Percentiles rank a stretch among this genome's conserved stretches.
These are phyloP conservation scores for Lithophane semibrunnea DNA, from an alignment of 2,888 invertebrate genomes.

Conservation along the genomic window DNA sequence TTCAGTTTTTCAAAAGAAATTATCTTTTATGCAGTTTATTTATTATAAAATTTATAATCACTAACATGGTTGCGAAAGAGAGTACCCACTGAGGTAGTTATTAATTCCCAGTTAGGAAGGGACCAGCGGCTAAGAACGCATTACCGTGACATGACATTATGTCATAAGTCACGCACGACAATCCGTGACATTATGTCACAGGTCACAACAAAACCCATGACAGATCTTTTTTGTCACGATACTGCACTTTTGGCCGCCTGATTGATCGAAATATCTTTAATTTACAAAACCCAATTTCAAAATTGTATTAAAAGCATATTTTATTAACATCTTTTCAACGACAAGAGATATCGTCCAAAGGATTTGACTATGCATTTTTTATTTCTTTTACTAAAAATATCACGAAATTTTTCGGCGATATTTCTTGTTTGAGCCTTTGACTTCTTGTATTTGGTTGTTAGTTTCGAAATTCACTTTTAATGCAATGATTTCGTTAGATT, in stretches of 20 bases:
- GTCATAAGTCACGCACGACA: conserved; percentile 3
- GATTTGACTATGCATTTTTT: conserved; percentile 33
- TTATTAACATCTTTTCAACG: conserved; percentile 7
- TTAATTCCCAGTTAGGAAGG: conserved; percentile 39
- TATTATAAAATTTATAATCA: conserved; percentile 27
- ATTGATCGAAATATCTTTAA: conserved; percentile 38
- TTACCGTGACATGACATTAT: conserved; percentile 11
- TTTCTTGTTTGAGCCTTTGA: conserved; percentile 17
- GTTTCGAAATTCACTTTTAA: not conserved
- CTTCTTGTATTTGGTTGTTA: not conserved
- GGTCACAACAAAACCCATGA: not conserved
- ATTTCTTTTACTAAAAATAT: conserved; percentile 12
- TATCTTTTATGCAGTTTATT: conserved; percentile 3
- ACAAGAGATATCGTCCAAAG: conserved; percentile 45
- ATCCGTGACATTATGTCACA: conserved; percentile 1
- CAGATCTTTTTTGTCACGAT: not conserved
- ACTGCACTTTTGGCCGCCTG: conserved; percentile 9
- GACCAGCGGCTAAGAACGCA: conserved; percentile 21
- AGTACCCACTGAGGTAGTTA: conserved; percentile 32
- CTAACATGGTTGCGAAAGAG: conserved; percentile 21
- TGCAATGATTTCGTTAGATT: not conserved
- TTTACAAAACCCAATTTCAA: conserved; percentile 57
- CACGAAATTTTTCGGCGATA: conserved; percentile 27
- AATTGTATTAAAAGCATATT: conserved; percentile 8
- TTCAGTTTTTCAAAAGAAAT: not conserved